A percentile compares a stretch with the other conserved stretches of the same genome.
phyloP scores from a whole-genome alignment of 2,888 invertebrate species.

The Nomada ferruginata region DNA sequence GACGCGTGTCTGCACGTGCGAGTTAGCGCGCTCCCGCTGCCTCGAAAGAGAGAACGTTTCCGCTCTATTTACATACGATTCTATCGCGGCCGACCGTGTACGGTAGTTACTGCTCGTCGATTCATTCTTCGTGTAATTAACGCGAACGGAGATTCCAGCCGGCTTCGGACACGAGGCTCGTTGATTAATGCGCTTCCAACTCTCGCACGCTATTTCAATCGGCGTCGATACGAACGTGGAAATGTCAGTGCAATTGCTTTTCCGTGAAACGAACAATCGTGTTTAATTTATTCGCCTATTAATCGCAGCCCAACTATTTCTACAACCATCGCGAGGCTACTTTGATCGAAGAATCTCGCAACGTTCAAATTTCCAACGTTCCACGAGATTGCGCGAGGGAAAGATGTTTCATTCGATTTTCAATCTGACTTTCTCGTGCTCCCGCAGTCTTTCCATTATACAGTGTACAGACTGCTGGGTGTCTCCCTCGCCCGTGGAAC shows the following conservation, averaged over 20 bases:
- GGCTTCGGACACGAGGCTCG: constrained; percentile 7
- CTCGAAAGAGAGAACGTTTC: constrained; percentile 44
- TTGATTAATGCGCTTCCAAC: constrained; percentile 31
- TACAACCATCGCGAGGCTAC: too few species aligned
- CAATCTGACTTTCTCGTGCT: constrained; percentile 8
- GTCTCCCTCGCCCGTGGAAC: not conserved
- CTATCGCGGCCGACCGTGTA: constrained; percentile 16
- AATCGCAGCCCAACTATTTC: not conserved
- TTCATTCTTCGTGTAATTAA: constrained; percentile 54
- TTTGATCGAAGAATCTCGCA: not conserved
- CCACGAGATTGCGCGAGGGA: not conserved
- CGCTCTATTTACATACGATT: constrained; percentile 51
- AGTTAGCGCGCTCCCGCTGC: constrained; percentile 22
- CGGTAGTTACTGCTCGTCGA: constrained; percentile 7
- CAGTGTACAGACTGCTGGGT: not conserved
- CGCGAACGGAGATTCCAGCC: constrained; percentile 24
- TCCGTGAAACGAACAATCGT: not conserved
- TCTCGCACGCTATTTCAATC: not conserved
- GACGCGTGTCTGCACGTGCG: constrained; percentile 40
- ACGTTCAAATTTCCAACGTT: not conserved
- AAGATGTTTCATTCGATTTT: constrained; percentile 24
- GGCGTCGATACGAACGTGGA: not conserved
- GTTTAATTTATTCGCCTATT: not conserved
- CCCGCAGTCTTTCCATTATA: constrained; percentile 1
- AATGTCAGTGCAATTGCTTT: too few species aligned